These are phyloP conservation scores for Myotis findleyi DNA, from an alignment of 2,797 vertebrate species.

Conservation along the genomic window DNA sequence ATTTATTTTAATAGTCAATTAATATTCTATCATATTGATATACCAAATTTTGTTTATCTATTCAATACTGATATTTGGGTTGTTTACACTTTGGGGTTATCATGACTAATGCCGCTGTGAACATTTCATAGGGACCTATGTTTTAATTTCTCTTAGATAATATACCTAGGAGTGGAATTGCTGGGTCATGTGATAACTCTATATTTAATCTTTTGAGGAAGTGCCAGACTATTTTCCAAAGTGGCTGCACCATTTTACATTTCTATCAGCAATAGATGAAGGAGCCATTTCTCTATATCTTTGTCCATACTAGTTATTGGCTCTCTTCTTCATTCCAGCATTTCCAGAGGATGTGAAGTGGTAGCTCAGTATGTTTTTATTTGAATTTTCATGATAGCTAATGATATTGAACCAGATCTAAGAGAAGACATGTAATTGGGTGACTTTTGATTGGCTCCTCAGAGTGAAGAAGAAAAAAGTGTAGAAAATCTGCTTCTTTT, in stretches of 20 bases:
- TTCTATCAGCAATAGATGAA: not conserved
- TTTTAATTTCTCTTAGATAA: not conserved
- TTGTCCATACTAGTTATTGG: not conserved
- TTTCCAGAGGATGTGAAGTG: not conserved
- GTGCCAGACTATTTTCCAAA: not conserved
- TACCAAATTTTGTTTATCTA: not conserved
- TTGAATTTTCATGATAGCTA: not conserved
- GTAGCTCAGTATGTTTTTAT: not conserved
- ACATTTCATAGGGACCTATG: not conserved
- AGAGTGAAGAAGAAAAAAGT: not conserved
- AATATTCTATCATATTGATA: not conserved
- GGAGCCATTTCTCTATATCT: not conserved
- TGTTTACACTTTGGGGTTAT: not conserved
- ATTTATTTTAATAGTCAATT: not conserved
- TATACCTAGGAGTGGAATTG: not conserved
- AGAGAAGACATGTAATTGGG: not conserved
- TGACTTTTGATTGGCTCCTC: not conserved
- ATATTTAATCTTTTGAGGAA: not conserved
- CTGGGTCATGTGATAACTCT: not conserved
- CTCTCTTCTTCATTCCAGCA: not conserved
- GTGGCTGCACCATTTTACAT: not conserved
- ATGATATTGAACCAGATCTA: not conserved
- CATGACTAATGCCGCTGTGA: not conserved
- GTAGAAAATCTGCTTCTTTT: not conserved
- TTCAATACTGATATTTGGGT: not conserved